Percentiles rank a stretch among this genome's conserved stretches.
Evolutionary conservation across 2,888 invertebrate genomes (phyloP).

Genomic region (Pasiphila rectangulata): DNA sequence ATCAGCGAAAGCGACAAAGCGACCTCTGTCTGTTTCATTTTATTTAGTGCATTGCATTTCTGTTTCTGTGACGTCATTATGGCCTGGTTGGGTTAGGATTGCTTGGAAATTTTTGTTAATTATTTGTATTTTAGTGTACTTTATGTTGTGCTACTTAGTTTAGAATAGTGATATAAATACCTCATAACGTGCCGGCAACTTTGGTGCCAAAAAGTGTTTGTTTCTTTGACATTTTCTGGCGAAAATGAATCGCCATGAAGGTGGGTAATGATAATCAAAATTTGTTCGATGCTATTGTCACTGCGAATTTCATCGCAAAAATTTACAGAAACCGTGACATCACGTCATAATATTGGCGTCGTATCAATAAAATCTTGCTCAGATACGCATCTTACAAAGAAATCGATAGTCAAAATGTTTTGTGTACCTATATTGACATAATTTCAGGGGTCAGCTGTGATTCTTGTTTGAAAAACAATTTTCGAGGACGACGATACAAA

Average conservation of each 20-base stretch:
- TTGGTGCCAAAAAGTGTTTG: conserved; percentile 74
- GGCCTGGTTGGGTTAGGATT: conserved; percentile 87
- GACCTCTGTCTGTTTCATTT: conserved; percentile 34
- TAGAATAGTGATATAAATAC: conserved; percentile 78
- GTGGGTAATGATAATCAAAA: conserved; percentile 85
- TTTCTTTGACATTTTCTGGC: conserved; percentile 73
- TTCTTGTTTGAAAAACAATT: conserved; percentile 98
- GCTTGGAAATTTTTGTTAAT: conserved; percentile 84
- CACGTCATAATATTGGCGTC: conserved; percentile 34
- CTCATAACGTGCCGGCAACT: conserved; percentile 71
- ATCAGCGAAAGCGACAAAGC: conserved; percentile 22
- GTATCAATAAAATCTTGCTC: conserved; percentile 29
- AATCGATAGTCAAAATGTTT: conserved; percentile 40
- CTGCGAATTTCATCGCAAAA: conserved; percentile 60
- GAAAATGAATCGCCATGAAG: conserved; percentile 97
- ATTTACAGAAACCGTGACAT: conserved; percentile 45
- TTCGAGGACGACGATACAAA: conserved; percentile 98
- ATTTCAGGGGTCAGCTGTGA: conserved; percentile 98
- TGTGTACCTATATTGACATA: conserved; percentile 59
- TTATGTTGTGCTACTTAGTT: conserved; percentile 81
- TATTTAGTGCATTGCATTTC: conserved; percentile 53
- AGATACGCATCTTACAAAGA: conserved; percentile 29
- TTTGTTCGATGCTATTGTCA: conserved; percentile 78
- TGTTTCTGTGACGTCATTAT: conserved; percentile 79
- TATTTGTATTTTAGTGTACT: conserved; percentile 83